Base-by-base conservation (phyloP, 2,888 invertebrate genomes). In the Hydrotaea cyrtoneurina region DNA sequence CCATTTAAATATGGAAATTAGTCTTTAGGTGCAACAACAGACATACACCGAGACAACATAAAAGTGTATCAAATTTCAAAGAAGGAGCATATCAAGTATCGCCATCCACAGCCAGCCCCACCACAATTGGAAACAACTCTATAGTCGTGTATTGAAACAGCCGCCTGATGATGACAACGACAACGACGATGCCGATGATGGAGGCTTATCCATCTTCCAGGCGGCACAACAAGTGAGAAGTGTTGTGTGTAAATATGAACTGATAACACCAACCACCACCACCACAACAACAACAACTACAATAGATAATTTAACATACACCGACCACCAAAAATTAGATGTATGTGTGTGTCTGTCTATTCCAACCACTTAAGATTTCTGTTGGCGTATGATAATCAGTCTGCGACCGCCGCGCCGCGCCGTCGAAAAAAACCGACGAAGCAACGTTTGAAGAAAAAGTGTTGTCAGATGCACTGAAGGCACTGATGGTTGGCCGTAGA, bases 1-100 rank as follows among this genome's bases (percentile, higher is more conserved):
- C 43, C 86, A 87, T 82, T 87, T 87, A 86, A 86, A 80, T 83
- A 83, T 75, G 46, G 73, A 82, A 86, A 87, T 87, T 86, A 86
- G 83, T 86, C 81, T 82, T 86, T 72, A 69, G 43, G 55, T 73
- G 69, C 71, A 71, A 78, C 31, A 76, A 39, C 53, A 77, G 73
- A 78, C 78, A 72, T 78, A 39, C 77, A 80, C 36, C 59, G 26
- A 31, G 66, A 77, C 77, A 79, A 76, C 84, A 69, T 39, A 17
- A 66, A 69, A 69, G 15, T 69, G 69, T 69, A 69, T 69, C 69
- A 69, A 69, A 69, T 69, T 69, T 69, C 69, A 23, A 46, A 23
- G 69, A 43, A 17, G 66, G 11, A 11, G 66, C 31, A n/a, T 31
- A 62, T 62, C 26, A 66, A 19, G 66, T 43, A 39, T 39, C 23